Percentiles rank a stretch among this genome's conserved stretches.
These are phyloP conservation scores for Notoglanidium macrostoma DNA, from an alignment of 2,797 vertebrate species.

Conservation along the genomic window DNA sequence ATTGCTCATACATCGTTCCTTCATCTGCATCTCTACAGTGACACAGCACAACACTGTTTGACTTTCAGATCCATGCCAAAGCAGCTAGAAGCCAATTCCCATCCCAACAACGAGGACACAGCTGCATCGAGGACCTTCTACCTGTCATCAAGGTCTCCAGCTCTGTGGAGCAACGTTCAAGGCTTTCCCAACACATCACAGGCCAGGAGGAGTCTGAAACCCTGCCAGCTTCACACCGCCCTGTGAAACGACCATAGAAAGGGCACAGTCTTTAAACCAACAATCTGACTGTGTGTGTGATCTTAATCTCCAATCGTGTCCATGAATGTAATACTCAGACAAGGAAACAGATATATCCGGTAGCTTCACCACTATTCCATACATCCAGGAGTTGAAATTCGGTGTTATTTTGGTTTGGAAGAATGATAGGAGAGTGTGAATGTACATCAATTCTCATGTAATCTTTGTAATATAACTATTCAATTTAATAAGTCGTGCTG, in stretches of 20 bases:
- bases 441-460: background rate
- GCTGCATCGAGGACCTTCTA: slow-evolving; percentile 46
- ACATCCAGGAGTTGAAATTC: slow-evolving; percentile 45
- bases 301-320: background rate
- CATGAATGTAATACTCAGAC: slow-evolving; percentile 7
- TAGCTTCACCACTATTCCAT: slow-evolving; percentile 46
- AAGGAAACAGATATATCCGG: slow-evolving; percentile 28
- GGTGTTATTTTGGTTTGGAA: background rate
- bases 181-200: slow-evolving; percentile 51
- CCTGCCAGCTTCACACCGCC: slow-evolving; percentile 55
- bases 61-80: slow-evolving; percentile 28
- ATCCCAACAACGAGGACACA: slow-evolving; percentile 28
- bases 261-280: slow-evolving; percentile 1
- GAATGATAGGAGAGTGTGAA: background rate
- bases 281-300: background rate
- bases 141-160: slow-evolving; percentile 39
- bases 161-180: slow-evolving; percentile 28
- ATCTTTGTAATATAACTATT: background rate
- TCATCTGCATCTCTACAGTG: slow-evolving; percentile 23
- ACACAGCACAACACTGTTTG: slow-evolving; percentile 25
- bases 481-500: background rate
- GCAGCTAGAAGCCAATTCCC: slow-evolving; percentile 15
- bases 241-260: slow-evolving; percentile 62
- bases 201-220: slow-evolving; percentile 49
- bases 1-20: background rate